These are phyloP conservation scores for Loriculus beryllinus DNA, from an alignment of 2,797 vertebrate species.

Conservation along the genomic window DNA sequence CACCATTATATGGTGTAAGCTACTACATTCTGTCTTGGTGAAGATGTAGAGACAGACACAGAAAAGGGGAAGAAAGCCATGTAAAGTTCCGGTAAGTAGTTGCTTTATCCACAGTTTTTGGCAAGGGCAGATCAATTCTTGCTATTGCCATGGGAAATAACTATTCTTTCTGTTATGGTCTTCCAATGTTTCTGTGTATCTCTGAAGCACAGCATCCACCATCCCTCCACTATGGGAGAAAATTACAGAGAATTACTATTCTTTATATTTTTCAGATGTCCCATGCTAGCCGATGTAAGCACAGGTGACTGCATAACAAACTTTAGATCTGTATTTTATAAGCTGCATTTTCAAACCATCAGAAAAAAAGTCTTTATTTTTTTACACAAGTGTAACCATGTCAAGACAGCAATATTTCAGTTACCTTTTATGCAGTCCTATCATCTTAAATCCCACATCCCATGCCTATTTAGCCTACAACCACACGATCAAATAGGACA, in stretches of 20 bases:
- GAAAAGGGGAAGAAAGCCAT: background rate
- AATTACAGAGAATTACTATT: background rate
- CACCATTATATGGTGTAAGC: background rate
- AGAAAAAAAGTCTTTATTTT: background rate
- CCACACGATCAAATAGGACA: background rate
- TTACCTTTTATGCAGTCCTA: background rate
- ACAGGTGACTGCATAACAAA: background rate
- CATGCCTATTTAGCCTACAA: background rate
- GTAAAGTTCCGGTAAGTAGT: background rate
- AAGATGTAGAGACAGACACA: background rate
- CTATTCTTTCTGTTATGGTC: background rate
- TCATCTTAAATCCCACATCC: background rate
- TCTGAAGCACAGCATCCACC: background rate
- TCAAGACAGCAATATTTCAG: background rate
- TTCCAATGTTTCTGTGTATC: background rate
- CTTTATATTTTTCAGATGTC: background rate
- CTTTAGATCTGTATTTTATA: background rate
- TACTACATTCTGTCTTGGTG: rapidly evolving
- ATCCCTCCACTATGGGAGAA: background rate
- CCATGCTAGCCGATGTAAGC: background rate
- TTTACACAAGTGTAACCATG: background rate
- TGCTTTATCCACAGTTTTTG: background rate
- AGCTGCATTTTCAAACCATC: background rate
- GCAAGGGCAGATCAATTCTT: background rate
- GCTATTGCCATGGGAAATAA: background rate